Conservation (phyloP, 2,888 invertebrate genomes). For the Cryptus viduatorius region DNA sequence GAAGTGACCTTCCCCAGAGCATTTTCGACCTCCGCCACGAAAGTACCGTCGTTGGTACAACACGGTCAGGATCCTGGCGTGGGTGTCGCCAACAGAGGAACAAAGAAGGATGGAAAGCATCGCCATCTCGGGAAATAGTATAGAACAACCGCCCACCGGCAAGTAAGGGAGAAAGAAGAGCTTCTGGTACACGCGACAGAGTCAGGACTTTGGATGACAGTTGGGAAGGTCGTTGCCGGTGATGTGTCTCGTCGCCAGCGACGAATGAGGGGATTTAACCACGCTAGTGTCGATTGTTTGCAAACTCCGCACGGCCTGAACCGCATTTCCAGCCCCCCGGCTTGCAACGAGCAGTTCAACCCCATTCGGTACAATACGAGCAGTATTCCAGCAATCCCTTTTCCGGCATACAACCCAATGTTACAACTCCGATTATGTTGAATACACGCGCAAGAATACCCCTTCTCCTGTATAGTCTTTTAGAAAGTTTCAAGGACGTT, state of each 20-base stretch:
- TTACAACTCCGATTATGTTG: conserved; percentile 50
- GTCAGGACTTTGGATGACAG: conserved; percentile 75
- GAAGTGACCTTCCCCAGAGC: conserved; percentile 22
- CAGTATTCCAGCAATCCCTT: conserved; percentile 13
- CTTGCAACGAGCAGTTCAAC: conserved; percentile 29
- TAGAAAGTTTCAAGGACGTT: conserved; percentile 70
- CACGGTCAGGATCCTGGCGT: conserved; percentile 33
- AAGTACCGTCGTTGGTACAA: conserved; percentile 33
- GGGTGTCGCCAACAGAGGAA: conserved; percentile 31
- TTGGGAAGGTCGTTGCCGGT: conserved; percentile 72
- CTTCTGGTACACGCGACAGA: conserved; percentile 71
- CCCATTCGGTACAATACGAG: conserved; percentile 1
- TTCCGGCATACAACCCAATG: conserved; percentile 28
- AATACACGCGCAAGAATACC: conserved; percentile 2
- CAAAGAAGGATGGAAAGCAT: conserved; percentile 30
- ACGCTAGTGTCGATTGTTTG: conserved; percentile 77
- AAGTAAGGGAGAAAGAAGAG: conserved; percentile 28
- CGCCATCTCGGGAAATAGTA: conserved; percentile 56
- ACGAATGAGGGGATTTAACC: conserved; percentile 72
- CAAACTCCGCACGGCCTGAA: conserved; percentile 68
- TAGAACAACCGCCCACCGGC: conserved; percentile 42
- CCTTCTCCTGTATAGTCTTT: neutral
- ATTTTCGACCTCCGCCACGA: conserved; percentile 27
- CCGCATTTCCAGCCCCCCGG: conserved; percentile 70
- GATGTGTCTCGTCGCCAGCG: conserved; percentile 68